Evolutionary conservation across 2,113 vertebrate species (phyloP).

Genomic region (Cnemophilus loriae): DNA sequence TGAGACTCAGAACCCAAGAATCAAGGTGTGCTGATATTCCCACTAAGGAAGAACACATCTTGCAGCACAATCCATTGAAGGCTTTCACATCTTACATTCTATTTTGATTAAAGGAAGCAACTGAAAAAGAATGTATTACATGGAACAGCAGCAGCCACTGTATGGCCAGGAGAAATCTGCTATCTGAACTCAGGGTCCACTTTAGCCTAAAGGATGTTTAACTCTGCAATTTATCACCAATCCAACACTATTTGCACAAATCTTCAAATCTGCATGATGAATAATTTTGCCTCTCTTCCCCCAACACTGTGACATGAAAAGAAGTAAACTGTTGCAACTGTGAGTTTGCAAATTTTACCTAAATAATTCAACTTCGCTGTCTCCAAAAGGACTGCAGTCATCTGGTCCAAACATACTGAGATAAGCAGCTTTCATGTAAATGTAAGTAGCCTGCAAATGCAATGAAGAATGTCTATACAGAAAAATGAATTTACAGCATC

Average conservation of each 20-base stretch:
- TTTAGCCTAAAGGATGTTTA: neutral
- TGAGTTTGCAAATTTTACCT: conserved; percentile 74
- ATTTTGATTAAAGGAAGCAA: neutral
- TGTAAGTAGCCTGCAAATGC: conserved; percentile 85
- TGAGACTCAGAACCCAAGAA: neutral
- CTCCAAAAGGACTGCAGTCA: conserved; percentile 89
- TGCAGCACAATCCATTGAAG: neutral
- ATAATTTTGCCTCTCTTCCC: neutral
- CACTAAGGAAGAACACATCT: neutral
- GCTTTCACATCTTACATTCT: neutral
- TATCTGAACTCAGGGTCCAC: neutral
- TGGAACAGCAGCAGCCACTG: neutral
- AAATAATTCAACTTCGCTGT: conserved; percentile 84
- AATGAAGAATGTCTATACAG: neutral
- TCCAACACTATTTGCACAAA: neutral
- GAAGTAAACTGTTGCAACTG: neutral
- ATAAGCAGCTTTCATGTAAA: conserved; percentile 98
- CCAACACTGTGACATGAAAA: neutral
- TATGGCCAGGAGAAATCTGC: neutral
- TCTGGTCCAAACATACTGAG: conserved; percentile 92
- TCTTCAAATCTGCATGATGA: neutral
- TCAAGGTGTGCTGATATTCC: neutral
- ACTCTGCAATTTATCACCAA: neutral
- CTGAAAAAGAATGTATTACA: neutral
- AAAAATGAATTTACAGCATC: neutral